These are phyloP conservation scores for Tinea pellionella DNA, from an alignment of 2,888 invertebrate species.

Conservation along the genomic window DNA sequence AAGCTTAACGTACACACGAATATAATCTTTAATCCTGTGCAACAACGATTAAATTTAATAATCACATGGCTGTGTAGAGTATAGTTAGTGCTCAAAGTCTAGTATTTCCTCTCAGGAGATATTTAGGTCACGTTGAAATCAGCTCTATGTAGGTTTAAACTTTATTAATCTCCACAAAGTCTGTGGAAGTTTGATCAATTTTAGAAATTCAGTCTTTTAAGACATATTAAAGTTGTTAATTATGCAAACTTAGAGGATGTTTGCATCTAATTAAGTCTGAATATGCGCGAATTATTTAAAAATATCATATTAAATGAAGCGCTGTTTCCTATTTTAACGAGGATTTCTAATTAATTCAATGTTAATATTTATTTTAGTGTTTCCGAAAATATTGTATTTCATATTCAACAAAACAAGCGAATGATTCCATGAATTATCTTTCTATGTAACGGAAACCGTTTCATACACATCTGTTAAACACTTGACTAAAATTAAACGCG, in stretches of 20 bases:
- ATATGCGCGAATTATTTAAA: too few relatives aligned
- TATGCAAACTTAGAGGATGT: too few relatives aligned
- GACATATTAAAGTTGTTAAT: too few relatives aligned
- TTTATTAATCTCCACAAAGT: background rate
- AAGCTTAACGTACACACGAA: background rate
- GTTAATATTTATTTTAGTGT: too few relatives aligned
- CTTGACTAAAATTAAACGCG: constrained; percentile 5
- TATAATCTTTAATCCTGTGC: background rate
- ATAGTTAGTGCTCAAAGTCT: background rate
- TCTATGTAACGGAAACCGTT: background rate
- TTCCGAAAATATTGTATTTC: too few relatives aligned
- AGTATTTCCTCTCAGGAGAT: background rate
- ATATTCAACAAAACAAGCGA: background rate
- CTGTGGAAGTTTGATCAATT: background rate
- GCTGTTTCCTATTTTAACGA: too few relatives aligned
- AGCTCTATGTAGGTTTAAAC: background rate
- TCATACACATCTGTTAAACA: background rate
- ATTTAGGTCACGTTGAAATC: background rate
- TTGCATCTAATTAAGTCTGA: too few relatives aligned
- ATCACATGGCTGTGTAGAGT: background rate
- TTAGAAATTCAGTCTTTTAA: background rate
- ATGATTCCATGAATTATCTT: background rate
- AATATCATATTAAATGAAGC: too few relatives aligned
- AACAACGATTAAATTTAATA: background rate
- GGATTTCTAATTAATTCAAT: too few relatives aligned